Percentiles rank a stretch among this genome's conserved stretches.
These are phyloP conservation scores for Isaurus tuberculatus DNA, from an alignment of 92 coral and sea anemone genomes.

Conservation along the genomic window DNA sequence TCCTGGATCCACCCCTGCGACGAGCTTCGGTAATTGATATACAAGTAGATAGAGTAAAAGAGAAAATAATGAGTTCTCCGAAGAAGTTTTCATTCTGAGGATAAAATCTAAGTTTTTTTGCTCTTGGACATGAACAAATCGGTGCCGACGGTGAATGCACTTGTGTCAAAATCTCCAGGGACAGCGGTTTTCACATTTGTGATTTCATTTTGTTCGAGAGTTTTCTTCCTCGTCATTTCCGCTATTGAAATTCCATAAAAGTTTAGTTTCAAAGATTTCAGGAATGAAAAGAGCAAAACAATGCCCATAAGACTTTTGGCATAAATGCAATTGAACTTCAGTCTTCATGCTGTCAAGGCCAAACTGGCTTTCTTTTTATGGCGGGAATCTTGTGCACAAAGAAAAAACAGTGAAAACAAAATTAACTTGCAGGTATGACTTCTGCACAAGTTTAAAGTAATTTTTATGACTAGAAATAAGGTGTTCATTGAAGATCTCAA, in stretches of 20 bases:
- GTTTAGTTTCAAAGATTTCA: background rate
- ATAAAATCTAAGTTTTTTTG: background rate
- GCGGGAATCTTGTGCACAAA: background rate
- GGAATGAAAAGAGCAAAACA: background rate
- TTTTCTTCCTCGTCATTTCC: background rate
- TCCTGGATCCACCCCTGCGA: too few species aligned
- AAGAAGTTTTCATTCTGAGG: background rate
- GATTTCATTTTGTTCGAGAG: background rate
- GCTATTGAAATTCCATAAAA: background rate
- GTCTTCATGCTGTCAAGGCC: background rate
- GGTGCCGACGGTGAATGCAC: background rate
- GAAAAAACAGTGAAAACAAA: background rate
- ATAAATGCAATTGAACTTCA: background rate
- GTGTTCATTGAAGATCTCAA: background rate
- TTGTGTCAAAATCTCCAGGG: background rate
- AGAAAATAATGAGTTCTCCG: background rate
- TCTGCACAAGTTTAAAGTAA: background rate
- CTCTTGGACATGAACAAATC: conserved; percentile 1
- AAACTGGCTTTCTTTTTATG: background rate
- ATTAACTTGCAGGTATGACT: background rate
- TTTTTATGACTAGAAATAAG: background rate
- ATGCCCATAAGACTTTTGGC: background rate
- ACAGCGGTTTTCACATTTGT: background rate
- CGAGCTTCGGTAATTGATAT: too few species aligned
- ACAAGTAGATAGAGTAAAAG: too few species aligned